phyloP scores from a whole-genome alignment of 2,113 vertebrate genomes.

The Boulengeromyrus knoepffleri region DNA sequence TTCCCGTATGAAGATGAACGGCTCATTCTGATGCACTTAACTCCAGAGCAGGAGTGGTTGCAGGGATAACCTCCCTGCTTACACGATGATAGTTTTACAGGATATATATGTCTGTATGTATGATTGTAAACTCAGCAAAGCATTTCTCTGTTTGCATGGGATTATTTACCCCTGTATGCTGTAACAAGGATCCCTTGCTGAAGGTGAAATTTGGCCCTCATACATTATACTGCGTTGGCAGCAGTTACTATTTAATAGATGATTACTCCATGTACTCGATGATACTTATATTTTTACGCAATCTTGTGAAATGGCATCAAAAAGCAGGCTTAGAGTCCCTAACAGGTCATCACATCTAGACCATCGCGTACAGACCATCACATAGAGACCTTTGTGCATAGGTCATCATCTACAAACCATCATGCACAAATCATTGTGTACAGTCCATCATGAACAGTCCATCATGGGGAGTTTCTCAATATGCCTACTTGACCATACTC shows the following conservation, averaged over 20 bases:
- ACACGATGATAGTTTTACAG: neutral
- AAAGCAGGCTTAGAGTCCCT: neutral
- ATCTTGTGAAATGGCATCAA: neutral
- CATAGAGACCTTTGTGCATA: neutral
- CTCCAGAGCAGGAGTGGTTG: neutral
- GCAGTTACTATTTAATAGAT: neutral
- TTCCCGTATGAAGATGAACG: neutral
- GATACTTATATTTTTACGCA: neutral
- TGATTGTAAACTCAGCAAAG: neutral
- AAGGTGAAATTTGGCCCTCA: neutral
- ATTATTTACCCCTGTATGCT: neutral
- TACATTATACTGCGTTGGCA: neutral
- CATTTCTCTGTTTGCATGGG: neutral
- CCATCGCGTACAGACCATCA: neutral
- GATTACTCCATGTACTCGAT: neutral
- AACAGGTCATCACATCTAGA: neutral
- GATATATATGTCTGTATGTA: neutral
- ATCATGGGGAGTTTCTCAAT: neutral
- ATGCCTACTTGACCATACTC: no score
- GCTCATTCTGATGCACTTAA: conserved; percentile 8
- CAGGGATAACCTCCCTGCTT: neutral
- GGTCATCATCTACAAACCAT: neutral
- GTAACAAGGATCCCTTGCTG: neutral
- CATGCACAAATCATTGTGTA: neutral
- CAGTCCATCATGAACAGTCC: neutral